These are phyloP conservation scores for Psittacus erithacus DNA, from an alignment of 2,113 vertebrate genomes.

Conservation along the genomic window DNA sequence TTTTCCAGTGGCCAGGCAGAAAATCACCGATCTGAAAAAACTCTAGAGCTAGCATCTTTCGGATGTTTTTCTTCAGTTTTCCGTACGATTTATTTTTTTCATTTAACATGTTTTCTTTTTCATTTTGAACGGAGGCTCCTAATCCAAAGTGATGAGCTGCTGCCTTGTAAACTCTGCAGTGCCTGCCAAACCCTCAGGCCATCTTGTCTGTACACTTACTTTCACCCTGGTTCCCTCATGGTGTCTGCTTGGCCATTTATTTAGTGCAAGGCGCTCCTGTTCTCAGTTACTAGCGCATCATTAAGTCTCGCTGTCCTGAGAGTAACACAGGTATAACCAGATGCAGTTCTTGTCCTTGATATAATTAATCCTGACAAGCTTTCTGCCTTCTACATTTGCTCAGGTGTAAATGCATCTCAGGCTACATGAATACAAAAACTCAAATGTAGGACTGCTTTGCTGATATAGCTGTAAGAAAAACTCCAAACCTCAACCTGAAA, in stretches of 20 bases:
- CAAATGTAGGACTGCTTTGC: neutral
- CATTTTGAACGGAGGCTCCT: conserved; percentile 30
- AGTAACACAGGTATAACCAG: conserved; percentile 46
- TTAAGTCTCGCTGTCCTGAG: conserved; percentile 11
- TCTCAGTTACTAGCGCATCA: conserved; percentile 45
- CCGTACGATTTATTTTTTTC: conserved; percentile 58
- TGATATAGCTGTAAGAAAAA: neutral
- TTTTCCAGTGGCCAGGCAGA: conserved; percentile 4
- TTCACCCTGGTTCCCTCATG: neutral
- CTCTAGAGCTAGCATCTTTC: conserved; percentile 55
- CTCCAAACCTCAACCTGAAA: neutral
- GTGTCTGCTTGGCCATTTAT: conserved; percentile 52
- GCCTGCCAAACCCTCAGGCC: conserved; percentile 34
- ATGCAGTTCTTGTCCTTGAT: conserved; percentile 20
- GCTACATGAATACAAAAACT: neutral
- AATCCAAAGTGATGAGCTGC: conserved; percentile 56
- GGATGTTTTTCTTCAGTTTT: conserved; percentile 64
- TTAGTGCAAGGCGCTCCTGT: neutral
- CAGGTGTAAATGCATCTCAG: conserved; percentile 22
- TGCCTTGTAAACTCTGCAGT: neutral
- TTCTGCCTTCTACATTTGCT: neutral
- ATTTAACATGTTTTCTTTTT: conserved; percentile 59
- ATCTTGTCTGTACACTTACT: conserved; percentile 20
- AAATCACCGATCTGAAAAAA: conserved; percentile 52
- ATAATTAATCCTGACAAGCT: conserved; percentile 43